A percentile compares a stretch with the other conserved stretches of the same genome.
phyloP scores from a whole-genome alignment of 2,888 invertebrate species.

The Callyntrura sp. region DNA sequence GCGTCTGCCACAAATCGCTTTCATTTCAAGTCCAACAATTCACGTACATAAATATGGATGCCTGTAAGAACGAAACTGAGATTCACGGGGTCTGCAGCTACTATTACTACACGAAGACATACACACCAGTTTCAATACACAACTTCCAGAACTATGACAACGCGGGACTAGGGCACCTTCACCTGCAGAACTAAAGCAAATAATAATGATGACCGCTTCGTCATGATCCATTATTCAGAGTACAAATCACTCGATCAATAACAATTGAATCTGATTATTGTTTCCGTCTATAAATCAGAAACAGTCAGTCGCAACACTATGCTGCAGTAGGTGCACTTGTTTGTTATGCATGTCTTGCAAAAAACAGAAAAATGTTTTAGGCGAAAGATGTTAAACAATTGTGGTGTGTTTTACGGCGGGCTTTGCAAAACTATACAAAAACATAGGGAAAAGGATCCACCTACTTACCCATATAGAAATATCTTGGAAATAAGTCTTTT shows the following conservation, averaged over 20 bases:
- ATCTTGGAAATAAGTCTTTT: neutral
- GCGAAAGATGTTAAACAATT: no score
- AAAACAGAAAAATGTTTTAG: no score
- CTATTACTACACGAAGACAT: neutral
- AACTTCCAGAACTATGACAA: neutral
- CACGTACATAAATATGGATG: conserved; percentile 40
- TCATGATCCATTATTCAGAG: conserved; percentile 56
- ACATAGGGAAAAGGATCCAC: neutral
- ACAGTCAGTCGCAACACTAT: no score
- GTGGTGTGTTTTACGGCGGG: no score
- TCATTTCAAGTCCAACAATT: neutral
- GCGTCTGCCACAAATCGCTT: conserved; percentile 9
- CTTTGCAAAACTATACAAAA: neutral
- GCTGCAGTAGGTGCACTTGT: no score
- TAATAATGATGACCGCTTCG: conserved; percentile 39
- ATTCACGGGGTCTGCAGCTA: neutral
- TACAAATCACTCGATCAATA: conserved; percentile 53
- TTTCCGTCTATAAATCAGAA: neutral
- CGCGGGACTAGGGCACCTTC: neutral
- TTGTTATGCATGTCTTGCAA: no score
- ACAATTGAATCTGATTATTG: conserved; percentile 40
- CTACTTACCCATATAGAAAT: neutral
- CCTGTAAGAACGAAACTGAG: neutral
- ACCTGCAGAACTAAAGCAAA: neutral
- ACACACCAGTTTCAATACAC: neutral